phyloP scores from a whole-genome alignment of 1,140 invertebrate genomes.

The Drosophila murphyi region DNA sequence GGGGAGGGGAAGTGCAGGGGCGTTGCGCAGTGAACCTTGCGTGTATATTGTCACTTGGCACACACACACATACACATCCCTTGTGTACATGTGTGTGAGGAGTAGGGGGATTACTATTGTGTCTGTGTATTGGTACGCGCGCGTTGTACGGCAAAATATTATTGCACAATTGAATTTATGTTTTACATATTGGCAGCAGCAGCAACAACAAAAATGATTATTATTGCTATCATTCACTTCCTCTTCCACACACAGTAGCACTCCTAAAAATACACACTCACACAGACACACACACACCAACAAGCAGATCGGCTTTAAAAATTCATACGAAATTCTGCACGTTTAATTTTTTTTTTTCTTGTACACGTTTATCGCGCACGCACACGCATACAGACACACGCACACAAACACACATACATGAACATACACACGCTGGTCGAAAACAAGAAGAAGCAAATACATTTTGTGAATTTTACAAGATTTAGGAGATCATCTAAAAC shows the following conservation, averaged over 20 bases:
- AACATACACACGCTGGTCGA: constrained; percentile 46
- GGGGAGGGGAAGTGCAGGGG: constrained; percentile 34
- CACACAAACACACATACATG: constrained; percentile 35
- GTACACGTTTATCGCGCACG: constrained; percentile 73
- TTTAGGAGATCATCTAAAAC: constrained; percentile 19
- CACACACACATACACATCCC: constrained; percentile 42
- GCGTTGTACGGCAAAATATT: constrained; percentile 52
- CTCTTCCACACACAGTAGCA: constrained; percentile 31
- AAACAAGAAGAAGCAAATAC: constrained; percentile 59
- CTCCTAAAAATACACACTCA: constrained; percentile 49
- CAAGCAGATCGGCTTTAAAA: constrained; percentile 70
- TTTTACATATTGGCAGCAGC: constrained; percentile 54
- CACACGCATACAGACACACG: constrained; percentile 39
- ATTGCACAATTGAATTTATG: constrained; percentile 78
- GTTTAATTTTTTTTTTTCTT: constrained; percentile 75
- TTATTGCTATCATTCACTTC: constrained; percentile 49
- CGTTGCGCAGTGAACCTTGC: constrained; percentile 78
- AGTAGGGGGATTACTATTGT: not conserved
- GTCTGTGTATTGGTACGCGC: constrained; percentile 50
- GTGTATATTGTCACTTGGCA: constrained; percentile 71
- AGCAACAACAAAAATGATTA: constrained; percentile 23
- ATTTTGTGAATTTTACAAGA: constrained; percentile 30
- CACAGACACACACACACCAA: constrained; percentile 16
- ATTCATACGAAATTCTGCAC: constrained; percentile 72
- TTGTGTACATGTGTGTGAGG: constrained; percentile 5